These are phyloP conservation scores for Clarias fuscus DNA, from an alignment of 2,797 vertebrate genomes.

Conservation along the genomic window DNA sequence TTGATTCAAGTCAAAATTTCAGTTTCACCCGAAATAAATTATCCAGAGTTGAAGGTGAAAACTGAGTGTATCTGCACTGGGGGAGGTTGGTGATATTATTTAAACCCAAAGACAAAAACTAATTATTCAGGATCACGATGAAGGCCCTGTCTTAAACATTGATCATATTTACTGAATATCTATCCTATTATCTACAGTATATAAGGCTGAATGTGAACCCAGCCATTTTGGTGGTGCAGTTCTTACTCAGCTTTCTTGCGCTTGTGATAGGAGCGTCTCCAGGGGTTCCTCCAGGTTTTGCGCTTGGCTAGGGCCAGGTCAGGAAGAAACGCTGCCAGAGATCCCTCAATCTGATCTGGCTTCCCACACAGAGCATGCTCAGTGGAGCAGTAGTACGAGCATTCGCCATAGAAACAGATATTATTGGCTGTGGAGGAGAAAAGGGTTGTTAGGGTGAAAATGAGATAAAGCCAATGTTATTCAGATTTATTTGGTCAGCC, in stretches of 20 bases:
- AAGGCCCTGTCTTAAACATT: not conserved
- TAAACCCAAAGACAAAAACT: not conserved
- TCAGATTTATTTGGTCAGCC: not conserved
- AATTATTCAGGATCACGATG: not conserved
- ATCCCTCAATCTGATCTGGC: conserved; percentile 83
- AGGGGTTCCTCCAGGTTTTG: conserved; percentile 88
- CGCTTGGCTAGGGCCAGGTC: conserved; percentile 83
- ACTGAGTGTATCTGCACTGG: not conserved
- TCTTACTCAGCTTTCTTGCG: conserved; percentile 65
- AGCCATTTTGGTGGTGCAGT: not conserved
- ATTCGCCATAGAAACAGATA: conserved; percentile 88
- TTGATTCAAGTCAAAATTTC: no score
- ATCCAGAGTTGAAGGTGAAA: not conserved
- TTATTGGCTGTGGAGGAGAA: conserved; percentile 78
- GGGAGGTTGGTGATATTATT: not conserved
- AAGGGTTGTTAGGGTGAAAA: not conserved
- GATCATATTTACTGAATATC: not conserved
- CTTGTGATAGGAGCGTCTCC: conserved; percentile 85
- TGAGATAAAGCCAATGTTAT: not conserved
- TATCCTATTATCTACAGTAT: not conserved
- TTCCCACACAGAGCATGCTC: conserved; percentile 87
- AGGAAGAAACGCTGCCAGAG: conserved; percentile 83
- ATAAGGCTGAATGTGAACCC: not conserved
- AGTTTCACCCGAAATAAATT: no score
- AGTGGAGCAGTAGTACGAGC: conserved; percentile 88